phyloP scores from a whole-genome alignment of 2,888 invertebrate species.

The Calliopum simillimum region DNA sequence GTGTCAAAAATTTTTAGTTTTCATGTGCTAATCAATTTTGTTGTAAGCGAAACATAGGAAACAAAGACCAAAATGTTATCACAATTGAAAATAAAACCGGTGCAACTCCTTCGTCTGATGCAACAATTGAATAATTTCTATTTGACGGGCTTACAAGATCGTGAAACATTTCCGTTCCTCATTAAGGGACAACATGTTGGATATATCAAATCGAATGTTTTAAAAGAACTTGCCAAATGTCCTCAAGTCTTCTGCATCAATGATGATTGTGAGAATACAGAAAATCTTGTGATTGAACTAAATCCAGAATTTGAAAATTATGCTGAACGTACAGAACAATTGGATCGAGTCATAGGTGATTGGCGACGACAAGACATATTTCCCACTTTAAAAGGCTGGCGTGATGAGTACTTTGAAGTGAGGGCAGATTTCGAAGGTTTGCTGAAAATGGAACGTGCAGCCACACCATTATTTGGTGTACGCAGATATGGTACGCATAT shows the following conservation, averaged over 20 bases:
- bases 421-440: slow-evolving; percentile 74
- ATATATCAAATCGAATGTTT: slow-evolving; percentile 84
- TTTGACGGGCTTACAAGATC: slow-evolving; percentile 77
- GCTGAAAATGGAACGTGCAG: slow-evolving; percentile 90
- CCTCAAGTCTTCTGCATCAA: slow-evolving; percentile 77
- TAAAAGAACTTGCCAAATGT: slow-evolving; percentile 82
- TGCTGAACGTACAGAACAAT: slow-evolving; percentile 80
- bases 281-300: slow-evolving; percentile 79
- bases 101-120: background rate
- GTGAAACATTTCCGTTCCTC: slow-evolving; percentile 86
- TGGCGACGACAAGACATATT: slow-evolving; percentile 81
- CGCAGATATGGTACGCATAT: slow-evolving; percentile 95
- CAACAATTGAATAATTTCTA: background rate
- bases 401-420: slow-evolving; percentile 96
- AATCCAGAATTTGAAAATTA: slow-evolving; percentile 91
- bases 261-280: slow-evolving; percentile 63
- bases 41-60: no score
- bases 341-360: slow-evolving; percentile 83
- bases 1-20: no score
- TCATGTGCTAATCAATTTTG: no score
- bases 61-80: no score
- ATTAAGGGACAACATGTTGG: slow-evolving; percentile 92
- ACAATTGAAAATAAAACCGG: no score
- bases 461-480: slow-evolving; percentile 93
- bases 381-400: slow-evolving; percentile 88